Percentiles rank a stretch among this genome's conserved stretches.
These are phyloP conservation scores for Clarias platycephalus DNA, from an alignment of 2,797 vertebrate species.

Conservation along the genomic window DNA sequence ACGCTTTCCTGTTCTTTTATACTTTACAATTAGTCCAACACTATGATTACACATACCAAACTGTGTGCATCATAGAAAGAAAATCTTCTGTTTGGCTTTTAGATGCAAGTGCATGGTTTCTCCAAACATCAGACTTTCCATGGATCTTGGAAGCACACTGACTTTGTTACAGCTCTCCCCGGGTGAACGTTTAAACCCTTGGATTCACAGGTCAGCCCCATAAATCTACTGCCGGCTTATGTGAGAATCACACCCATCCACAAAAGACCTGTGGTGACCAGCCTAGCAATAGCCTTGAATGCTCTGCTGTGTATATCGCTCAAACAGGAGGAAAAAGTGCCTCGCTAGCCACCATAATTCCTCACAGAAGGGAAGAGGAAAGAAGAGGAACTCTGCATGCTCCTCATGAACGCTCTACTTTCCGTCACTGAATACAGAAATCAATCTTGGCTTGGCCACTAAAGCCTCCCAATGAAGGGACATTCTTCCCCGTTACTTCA, in stretches of 20 bases:
- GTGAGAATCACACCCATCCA: constrained; percentile 68
- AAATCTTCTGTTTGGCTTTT: constrained; percentile 22
- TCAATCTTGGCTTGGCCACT: constrained; percentile 82
- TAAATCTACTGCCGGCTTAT: constrained; percentile 73
- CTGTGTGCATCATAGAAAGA: neutral
- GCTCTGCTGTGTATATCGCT: constrained; percentile 60
- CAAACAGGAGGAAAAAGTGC: constrained; percentile 55
- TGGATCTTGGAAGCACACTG: constrained; percentile 42
- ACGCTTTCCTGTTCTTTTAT: constrained; percentile 57
- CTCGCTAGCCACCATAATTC: constrained; percentile 63
- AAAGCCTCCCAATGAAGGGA: constrained; percentile 84
- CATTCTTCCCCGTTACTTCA: constrained; percentile 84
- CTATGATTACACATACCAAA: constrained; percentile 67
- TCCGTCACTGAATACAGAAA: constrained; percentile 89
- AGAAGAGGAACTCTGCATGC: constrained; percentile 86
- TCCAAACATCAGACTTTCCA: neutral
- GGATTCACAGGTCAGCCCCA: constrained; percentile 74
- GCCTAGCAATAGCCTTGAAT: constrained; percentile 68
- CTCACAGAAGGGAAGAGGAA: constrained; percentile 64
- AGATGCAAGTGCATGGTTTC: constrained; percentile 39
- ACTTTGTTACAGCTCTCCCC: constrained; percentile 52
- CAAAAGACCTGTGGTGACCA: constrained; percentile 68
- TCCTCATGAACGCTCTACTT: constrained; percentile 93
- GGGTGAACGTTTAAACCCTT: constrained; percentile 64
- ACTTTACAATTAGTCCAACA: constrained; percentile 68